Evolutionary conservation across 2,888 invertebrate genomes (phyloP).

Genomic region (Drosophila kokeensis): DNA sequence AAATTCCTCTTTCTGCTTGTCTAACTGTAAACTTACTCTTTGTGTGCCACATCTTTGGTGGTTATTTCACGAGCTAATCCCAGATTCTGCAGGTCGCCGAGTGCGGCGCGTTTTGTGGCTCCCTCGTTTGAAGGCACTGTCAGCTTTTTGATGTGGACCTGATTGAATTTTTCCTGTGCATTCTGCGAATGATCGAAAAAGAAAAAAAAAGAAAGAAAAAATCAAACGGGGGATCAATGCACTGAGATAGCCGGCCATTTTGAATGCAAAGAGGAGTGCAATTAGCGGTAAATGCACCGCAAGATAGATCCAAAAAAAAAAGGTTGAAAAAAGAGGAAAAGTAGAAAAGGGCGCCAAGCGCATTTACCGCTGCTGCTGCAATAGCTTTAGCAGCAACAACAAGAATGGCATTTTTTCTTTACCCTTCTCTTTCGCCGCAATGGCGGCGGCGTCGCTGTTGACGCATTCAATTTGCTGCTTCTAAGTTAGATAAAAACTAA

Average conservation of each 20-base stretch:
- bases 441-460: conserved; percentile 43
- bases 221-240: conserved; percentile 22
- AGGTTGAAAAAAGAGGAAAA: background rate
- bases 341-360: conserved; percentile 43
- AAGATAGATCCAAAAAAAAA: conserved; percentile 19
- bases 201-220: background rate
- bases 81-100: conserved; percentile 86
- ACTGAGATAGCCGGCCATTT: conserved; percentile 55
- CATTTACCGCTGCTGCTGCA: conserved; percentile 42
- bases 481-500: conserved; percentile 2
- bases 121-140: conserved; percentile 71
- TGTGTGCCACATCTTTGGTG: conserved; percentile 75
- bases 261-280: conserved; percentile 26
- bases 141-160: conserved; percentile 79
- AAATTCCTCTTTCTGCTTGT: background rate
- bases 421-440: conserved; percentile 40
- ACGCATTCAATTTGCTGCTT: conserved; percentile 15
- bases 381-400: conserved; percentile 32
- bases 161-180: conserved; percentile 76
- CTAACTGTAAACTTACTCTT: conserved; percentile 74
- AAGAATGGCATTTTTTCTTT: conserved; percentile 55
- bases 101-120: conserved; percentile 84
- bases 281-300: conserved; percentile 58
- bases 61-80: conserved; percentile 80
- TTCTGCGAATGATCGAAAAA: conserved; percentile 66